Base-by-base conservation (phyloP, 2,797 vertebrate species). In the Limnodromus scolopaceus region DNA sequence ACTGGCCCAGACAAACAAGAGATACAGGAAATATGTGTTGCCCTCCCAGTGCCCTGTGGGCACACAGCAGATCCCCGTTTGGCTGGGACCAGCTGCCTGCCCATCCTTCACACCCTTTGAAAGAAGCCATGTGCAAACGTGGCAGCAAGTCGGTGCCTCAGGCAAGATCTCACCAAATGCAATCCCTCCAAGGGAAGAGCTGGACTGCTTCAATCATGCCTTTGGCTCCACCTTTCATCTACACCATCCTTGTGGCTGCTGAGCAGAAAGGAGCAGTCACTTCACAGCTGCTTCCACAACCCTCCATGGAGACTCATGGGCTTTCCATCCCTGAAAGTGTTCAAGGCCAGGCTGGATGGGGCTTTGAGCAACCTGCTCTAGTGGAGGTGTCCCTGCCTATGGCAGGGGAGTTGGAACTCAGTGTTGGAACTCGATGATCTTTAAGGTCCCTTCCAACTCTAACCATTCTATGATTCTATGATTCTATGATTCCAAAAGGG, bases 21-120 rank as follows among this genome's bases (percentile, higher is more conserved):
- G 38, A 30, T 22, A 8, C 18, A 60, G 32, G 32, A 65, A 69
- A 34, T 53, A 53, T 0, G 0, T 57, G 57, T 60, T 10, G 2
- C 10, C 9, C 6, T 72, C 39, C 20, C 6, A 2, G n/a, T 46
- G 53, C 20, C 25, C 25, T 0, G 0, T 2, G 9, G 70, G 20
- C 65, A 48, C 0, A 1, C 28, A 60, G 57, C 51, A 57, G 70
- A 36, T 38, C 53, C n/a, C 63, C 20, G 20, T 41, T 41, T 70
- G 57, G 7, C 46, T 74, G 53, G 65, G n/a, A 43, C 45, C 30
- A 63, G 45, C 36, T 68, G 10, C 1, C 0, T 57, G 32, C 36
- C 71, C 45, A 5, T 88, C 65, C 65, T 88, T 93, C 32, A 8
- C 45, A 75, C 12, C 11, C 28, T 86, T 55, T 74, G 61, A 70